phyloP scores from a whole-genome alignment of 2,888 invertebrate species.

The Lasioglossum marginatum region DNA sequence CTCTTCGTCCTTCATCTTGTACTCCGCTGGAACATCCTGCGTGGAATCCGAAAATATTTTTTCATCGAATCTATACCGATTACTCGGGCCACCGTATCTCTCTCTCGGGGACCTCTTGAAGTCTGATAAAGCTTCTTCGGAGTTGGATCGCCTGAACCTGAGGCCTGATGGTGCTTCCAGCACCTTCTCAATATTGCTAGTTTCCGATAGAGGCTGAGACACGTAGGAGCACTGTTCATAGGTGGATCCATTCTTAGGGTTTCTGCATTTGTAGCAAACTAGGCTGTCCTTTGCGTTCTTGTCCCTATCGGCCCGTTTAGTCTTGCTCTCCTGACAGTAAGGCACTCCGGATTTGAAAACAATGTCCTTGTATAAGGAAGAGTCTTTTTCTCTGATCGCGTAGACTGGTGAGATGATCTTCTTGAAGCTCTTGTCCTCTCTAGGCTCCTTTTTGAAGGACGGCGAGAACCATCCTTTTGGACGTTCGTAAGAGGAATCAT shows the following conservation, averaged over 20 bases:
- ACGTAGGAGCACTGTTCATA: constrained; percentile 87
- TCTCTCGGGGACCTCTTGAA: constrained; percentile 52
- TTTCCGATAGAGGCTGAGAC: constrained; percentile 66
- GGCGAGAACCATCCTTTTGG: constrained; percentile 26
- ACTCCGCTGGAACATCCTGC: constrained; percentile 87
- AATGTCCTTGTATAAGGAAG: constrained; percentile 62
- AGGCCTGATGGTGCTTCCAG: constrained; percentile 14
- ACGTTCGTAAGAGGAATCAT: constrained; percentile 23
- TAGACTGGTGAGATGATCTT: constrained; percentile 69
- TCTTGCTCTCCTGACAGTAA: constrained; percentile 72
- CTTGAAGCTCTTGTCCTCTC: constrained; percentile 73
- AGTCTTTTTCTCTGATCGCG: constrained; percentile 60
- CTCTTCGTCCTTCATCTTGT: constrained; percentile 87
- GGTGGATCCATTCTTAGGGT: constrained; percentile 85
- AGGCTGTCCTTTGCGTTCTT: constrained; percentile 71
- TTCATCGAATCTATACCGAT: constrained; percentile 83
- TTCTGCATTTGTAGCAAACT: constrained; percentile 86
- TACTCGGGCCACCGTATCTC: constrained; percentile 76
- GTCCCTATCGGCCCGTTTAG: not conserved
- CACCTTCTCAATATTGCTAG: constrained; percentile 26
- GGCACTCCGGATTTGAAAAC: constrained; percentile 70
- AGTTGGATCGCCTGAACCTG: constrained; percentile 55
- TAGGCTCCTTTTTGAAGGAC: constrained; percentile 67
- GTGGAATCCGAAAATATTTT: constrained; percentile 79
- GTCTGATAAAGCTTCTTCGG: constrained; percentile 76